Percentiles rank a stretch among this genome's conserved stretches.
Conservation (phyloP, 2,888 invertebrate genomes). For the Trileptium ribeirensis region DNA sequence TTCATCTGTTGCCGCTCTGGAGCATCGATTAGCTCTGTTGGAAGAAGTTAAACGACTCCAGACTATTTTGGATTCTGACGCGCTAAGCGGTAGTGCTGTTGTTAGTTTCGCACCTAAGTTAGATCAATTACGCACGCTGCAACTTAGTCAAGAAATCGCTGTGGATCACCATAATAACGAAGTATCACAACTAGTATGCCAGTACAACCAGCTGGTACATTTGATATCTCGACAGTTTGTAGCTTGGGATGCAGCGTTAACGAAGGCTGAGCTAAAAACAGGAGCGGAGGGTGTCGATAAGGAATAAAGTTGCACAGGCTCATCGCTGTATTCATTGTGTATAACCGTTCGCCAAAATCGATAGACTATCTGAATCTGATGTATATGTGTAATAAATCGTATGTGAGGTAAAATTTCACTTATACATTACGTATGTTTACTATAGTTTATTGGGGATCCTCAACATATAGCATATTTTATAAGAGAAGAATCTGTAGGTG, state of each 20-base stretch:
- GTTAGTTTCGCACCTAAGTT: not conserved
- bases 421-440: too few species aligned
- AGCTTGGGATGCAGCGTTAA: not conserved
- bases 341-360: too few species aligned
- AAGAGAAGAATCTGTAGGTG: too few species aligned
- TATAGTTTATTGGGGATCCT: too few species aligned
- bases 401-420: too few species aligned
- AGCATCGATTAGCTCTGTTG: not conserved
- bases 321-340: too few species aligned
- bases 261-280: not conserved
- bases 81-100: not conserved
- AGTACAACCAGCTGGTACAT: not conserved
- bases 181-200: not conserved
- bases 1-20: not conserved
- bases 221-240: not conserved
- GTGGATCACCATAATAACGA: not conserved
- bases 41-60: not conserved
- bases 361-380: too few species aligned
- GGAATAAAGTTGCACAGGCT: too few species aligned
- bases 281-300: too few species aligned
- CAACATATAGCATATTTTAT: too few species aligned
- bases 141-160: not conserved
- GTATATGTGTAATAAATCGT: too few species aligned
- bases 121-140: not conserved
- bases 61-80: not conserved